Evolutionary conservation across 2,113 vertebrate genomes (phyloP).

Genomic region (Plecotus auritus): DNA sequence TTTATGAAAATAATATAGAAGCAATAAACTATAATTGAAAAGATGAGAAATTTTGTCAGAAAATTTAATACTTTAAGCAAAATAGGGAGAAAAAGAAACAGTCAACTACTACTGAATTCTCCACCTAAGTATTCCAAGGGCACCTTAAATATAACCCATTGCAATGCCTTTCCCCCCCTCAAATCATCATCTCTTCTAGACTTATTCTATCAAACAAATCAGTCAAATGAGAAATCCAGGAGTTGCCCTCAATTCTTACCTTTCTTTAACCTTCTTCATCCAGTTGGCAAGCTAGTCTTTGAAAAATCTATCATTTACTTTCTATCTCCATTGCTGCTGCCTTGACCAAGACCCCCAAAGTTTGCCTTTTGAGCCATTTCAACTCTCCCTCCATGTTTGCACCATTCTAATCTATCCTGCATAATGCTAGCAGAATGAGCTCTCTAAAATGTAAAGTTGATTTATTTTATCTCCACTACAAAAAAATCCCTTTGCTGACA

Average conservation of each 20-base stretch:
- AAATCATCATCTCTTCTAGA: background rate
- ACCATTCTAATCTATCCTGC: background rate
- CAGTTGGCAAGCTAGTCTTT: background rate
- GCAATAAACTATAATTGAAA: background rate
- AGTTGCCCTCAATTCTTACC: background rate
- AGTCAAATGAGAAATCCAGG: background rate
- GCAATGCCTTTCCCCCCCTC: background rate
- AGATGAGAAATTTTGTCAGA: background rate
- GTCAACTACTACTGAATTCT: slow-evolving; percentile 20
- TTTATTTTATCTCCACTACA: background rate
- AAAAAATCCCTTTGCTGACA: slow-evolving; percentile 3
- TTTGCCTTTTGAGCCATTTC: background rate
- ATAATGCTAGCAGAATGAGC: background rate
- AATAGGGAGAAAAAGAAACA: background rate
- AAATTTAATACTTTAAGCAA: slow-evolving; percentile 1
- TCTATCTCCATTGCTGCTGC: background rate
- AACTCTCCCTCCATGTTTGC: background rate
- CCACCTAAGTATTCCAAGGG: background rate
- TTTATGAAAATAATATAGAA: background rate
- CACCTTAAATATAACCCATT: background rate
- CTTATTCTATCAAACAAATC: background rate
- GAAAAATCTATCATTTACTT: background rate
- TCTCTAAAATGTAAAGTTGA: background rate
- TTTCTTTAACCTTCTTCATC: slow-evolving; percentile 10
- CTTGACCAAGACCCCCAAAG: background rate